A percentile compares a stretch with the other conserved stretches of the same genome.
Conservation (phyloP, 1,140 invertebrate genomes). For the Hormaphis cornu region DNA sequence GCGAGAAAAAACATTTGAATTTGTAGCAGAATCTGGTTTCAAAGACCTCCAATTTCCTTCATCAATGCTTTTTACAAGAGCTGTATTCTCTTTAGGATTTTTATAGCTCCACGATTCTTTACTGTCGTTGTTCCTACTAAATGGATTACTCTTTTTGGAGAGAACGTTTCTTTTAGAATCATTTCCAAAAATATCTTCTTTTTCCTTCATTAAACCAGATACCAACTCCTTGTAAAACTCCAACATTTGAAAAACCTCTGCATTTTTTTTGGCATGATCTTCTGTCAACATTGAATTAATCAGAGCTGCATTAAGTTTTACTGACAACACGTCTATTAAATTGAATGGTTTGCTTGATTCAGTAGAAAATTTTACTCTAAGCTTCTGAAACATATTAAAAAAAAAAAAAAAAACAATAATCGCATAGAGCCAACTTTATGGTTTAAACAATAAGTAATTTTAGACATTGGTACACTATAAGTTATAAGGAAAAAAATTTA, state of each 20-base stretch:
- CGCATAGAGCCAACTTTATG: no score
- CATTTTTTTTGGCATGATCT: background rate
- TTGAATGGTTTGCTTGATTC: background rate
- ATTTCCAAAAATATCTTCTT: background rate
- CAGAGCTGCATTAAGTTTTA: background rate
- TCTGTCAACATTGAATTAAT: background rate
- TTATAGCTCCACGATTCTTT: background rate
- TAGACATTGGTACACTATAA: no score
- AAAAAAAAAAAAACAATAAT: no score
- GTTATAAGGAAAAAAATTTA: no score
- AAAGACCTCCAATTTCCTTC: constrained; percentile 12
- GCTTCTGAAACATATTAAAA: background rate
- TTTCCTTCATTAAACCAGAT: background rate
- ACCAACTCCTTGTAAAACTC: background rate
- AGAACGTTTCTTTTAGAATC: background rate
- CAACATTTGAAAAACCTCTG: background rate
- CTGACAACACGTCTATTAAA: background rate
- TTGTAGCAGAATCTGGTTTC: background rate
- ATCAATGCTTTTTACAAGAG: background rate
- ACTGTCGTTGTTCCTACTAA: no score
- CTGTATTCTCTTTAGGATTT: background rate
- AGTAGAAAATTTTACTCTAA: background rate
- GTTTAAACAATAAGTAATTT: no score
- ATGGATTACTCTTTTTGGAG: no score
- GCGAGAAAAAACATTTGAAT: background rate